These are phyloP conservation scores for Mylabris sibirica DNA, from an alignment of 2,888 invertebrate genomes.

Conservation along the genomic window DNA sequence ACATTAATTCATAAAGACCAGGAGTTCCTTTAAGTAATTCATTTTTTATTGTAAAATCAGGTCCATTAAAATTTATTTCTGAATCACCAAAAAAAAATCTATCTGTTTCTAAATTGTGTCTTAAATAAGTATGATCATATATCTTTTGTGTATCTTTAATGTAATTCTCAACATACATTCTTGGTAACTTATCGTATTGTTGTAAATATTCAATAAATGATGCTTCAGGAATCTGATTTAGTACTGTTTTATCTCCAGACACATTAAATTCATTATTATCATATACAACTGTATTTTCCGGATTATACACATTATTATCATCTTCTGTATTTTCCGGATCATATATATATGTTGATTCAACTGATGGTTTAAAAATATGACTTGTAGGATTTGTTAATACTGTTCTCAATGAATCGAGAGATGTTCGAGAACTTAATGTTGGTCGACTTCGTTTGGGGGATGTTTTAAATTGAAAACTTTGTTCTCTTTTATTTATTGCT, in stretches of 20 bases:
- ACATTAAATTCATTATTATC: background rate
- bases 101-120: conserved; percentile 25
- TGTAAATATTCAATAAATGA: conserved; percentile 20
- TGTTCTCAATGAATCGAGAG: background rate
- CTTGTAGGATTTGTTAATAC: background rate
- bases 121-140: conserved; percentile 35
- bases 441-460: background rate
- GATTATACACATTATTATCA: no score
- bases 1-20: conserved; percentile 36
- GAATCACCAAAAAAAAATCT: conserved; percentile 25
- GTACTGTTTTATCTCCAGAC: background rate
- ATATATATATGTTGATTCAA: background rate
- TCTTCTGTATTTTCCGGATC: background rate
- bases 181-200: conserved; percentile 30
- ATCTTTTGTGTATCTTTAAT: conserved; percentile 20
- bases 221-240: background rate
- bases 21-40: conserved; percentile 26
- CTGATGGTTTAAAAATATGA: background rate
- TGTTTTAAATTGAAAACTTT: background rate
- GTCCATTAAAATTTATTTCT: conserved; percentile 12
- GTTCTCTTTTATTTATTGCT: background rate
- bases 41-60: conserved; percentile 10
- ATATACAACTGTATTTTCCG: background rate
- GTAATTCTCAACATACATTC: conserved; percentile 23
- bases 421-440: background rate